Conservation (phyloP, 1,140 invertebrate species). For the Carposina sasakii region DNA sequence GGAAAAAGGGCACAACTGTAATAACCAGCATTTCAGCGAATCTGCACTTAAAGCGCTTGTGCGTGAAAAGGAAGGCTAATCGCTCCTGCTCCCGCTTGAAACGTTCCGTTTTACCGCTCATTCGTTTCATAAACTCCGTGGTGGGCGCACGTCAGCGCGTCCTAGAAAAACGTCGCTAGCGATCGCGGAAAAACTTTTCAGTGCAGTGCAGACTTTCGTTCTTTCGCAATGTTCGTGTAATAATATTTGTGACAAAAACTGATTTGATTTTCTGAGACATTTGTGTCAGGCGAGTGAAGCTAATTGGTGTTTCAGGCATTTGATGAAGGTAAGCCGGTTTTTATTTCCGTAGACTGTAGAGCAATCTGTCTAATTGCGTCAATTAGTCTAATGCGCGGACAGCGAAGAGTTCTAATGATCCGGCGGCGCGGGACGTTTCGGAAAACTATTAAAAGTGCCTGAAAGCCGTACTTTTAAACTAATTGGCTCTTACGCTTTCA, state of each 20-base stretch:
- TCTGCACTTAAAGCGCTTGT: slow-evolving; percentile 51
- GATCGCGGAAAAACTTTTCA: slow-evolving; percentile 68
- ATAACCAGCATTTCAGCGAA: slow-evolving; percentile 37
- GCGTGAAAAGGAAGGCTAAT: slow-evolving; percentile 55
- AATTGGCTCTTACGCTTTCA: no score
- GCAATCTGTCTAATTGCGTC: slow-evolving; percentile 72
- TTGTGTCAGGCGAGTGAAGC: no score
- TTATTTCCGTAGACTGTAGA: slow-evolving; percentile 71
- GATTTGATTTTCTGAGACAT: no score
- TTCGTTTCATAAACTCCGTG: slow-evolving; percentile 43
- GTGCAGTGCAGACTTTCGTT: slow-evolving; percentile 52
- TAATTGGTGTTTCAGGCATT: slow-evolving; percentile 68
- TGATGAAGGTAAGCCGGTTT: slow-evolving; percentile 71
- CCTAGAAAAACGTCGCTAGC: slow-evolving; percentile 15
- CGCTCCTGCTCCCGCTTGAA: slow-evolving; percentile 42
- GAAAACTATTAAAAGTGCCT: slow-evolving; percentile 40
- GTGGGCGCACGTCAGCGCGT: slow-evolving; percentile 34
- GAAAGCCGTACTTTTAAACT: slow-evolving; percentile 19
- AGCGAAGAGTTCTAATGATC: slow-evolving; percentile 67
- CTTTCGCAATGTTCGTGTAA: no score
- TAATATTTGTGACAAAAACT: no score
- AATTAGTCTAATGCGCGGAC: slow-evolving; percentile 72
- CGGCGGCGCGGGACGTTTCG: slow-evolving; percentile 22
- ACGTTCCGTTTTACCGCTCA: slow-evolving; percentile 36
- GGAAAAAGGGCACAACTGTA: slow-evolving; percentile 31